Percentiles rank a stretch among this genome's conserved stretches.
phyloP scores from a whole-genome alignment of 2,888 invertebrate species.

The Stomorhina lunata region DNA sequence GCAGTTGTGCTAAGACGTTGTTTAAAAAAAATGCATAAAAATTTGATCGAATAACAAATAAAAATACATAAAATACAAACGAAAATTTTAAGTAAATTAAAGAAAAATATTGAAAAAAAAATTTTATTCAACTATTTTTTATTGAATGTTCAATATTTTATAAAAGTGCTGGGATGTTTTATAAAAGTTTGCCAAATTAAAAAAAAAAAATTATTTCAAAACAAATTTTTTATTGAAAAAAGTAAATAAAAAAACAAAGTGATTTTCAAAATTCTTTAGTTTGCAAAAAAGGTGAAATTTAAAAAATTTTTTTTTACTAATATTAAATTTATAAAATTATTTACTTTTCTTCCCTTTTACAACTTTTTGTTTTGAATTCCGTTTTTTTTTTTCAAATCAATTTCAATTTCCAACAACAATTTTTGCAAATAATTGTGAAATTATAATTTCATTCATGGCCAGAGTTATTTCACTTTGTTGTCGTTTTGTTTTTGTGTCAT shows the following conservation, averaged over 20 bases:
- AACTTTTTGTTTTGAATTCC: not conserved
- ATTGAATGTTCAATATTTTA: too few relatives aligned
- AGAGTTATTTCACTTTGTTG: not conserved
- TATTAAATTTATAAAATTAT: not conserved
- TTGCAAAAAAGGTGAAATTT: not conserved
- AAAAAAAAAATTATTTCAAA: not conserved
- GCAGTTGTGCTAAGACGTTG: slow-evolving; percentile 62
- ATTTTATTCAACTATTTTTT: too few relatives aligned
- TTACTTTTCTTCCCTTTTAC: too few relatives aligned
- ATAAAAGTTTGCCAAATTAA: too few relatives aligned
- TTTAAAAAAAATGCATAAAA: slow-evolving; percentile 37
- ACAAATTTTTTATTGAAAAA: not conserved
- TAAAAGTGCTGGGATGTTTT: too few relatives aligned
- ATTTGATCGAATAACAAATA: slow-evolving; percentile 10
- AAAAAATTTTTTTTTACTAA: not conserved
- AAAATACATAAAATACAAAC: slow-evolving; percentile 9
- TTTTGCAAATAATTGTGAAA: slow-evolving; percentile 39
- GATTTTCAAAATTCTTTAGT: not conserved
- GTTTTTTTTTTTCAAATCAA: not conserved
- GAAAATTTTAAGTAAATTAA: slow-evolving; percentile 13
- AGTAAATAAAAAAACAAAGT: not conserved
- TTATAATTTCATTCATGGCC: slow-evolving; percentile 34
- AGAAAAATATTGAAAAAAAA: too few relatives aligned
- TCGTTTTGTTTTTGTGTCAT: not conserved
- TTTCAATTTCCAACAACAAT: not conserved